phyloP scores from a whole-genome alignment of 2,888 invertebrate species.

The Amphimallon solstitiale region DNA sequence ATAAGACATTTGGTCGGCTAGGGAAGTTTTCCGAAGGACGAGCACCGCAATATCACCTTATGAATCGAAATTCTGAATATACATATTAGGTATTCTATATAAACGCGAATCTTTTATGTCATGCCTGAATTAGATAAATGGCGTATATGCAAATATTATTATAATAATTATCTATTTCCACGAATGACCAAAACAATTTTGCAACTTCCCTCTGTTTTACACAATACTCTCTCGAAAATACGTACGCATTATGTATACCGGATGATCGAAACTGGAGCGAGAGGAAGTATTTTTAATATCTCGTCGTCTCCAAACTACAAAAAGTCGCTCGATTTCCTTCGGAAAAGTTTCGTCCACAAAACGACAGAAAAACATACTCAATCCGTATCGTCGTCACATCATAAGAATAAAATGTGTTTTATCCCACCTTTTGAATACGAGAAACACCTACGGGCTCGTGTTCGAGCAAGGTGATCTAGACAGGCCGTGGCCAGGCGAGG shows the following conservation, averaged over 20 bases:
- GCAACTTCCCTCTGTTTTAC: too few relatives aligned
- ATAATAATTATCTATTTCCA: too few relatives aligned
- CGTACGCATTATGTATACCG: constrained; percentile 37
- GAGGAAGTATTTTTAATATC: constrained; percentile 14
- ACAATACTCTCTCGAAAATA: too few relatives aligned
- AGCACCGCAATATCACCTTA: too few relatives aligned
- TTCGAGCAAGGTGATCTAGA: constrained; percentile 39
- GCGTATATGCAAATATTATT: too few relatives aligned
- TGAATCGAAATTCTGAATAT: too few relatives aligned
- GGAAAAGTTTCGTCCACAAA: not conserved
- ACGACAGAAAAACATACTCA: not conserved
- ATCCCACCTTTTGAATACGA: constrained; percentile 21
- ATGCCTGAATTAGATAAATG: too few relatives aligned
- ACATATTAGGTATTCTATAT: too few relatives aligned
- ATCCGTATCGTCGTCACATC: not conserved
- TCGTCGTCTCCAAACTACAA: not conserved
- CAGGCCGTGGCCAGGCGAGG: constrained; percentile 22
- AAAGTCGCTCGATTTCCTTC: not conserved
- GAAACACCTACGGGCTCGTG: constrained; percentile 37
- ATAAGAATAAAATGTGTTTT: not conserved
- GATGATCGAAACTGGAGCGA: constrained; percentile 15
- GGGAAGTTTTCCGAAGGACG: too few relatives aligned
- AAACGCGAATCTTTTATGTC: too few relatives aligned
- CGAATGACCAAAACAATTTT: too few relatives aligned
- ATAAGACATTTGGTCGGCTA: too few relatives aligned